phyloP scores from a whole-genome alignment of 2,113 vertebrate genomes.

The Morphnarchus princeps region DNA sequence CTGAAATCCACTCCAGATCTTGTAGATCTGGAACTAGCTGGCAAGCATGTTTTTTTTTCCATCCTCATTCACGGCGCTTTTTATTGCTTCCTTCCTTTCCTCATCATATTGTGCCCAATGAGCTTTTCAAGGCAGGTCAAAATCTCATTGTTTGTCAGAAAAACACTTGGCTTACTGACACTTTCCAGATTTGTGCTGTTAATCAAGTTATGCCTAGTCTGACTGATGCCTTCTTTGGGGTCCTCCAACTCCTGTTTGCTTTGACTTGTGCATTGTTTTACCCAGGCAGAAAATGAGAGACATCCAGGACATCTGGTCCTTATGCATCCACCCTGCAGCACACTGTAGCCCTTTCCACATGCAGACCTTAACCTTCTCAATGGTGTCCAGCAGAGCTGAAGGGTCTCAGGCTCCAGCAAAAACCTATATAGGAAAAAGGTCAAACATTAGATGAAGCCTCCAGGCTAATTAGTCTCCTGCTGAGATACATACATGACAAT shows the following conservation, averaged over 20 bases:
- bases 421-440: not conserved
- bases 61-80: not conserved
- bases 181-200: not conserved
- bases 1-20: not conserved
- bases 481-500: not conserved
- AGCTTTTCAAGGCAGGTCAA: constrained; percentile 17
- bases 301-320: not conserved
- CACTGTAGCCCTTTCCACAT: not conserved
- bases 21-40: not conserved
- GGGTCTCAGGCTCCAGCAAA: not conserved
- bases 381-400: not conserved
- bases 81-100: constrained; percentile 53
- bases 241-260: not conserved
- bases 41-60: not conserved
- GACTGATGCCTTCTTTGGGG: not conserved
- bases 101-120: not conserved
- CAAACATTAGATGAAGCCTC: not conserved
- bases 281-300: not conserved
- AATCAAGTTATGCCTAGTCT: not conserved
- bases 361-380: not conserved
- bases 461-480: not conserved
- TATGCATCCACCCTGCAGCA: not conserved
- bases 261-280: not conserved
- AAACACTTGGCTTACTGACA: not conserved
- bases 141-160: not conserved